phyloP scores from a whole-genome alignment of 2,797 vertebrate genomes.

The Gila robusta region DNA sequence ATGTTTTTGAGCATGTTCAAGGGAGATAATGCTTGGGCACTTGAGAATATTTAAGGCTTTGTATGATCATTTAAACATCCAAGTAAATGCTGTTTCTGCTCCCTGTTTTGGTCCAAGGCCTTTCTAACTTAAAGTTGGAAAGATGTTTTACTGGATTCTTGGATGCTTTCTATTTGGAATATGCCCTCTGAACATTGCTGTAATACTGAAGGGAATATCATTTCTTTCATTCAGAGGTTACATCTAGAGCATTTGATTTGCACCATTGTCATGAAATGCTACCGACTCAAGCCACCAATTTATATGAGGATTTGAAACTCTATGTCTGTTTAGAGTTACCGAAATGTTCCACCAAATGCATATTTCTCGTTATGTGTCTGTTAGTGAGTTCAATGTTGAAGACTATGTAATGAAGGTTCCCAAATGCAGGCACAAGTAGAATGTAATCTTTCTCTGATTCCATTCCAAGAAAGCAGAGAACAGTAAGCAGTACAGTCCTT shows the following conservation, averaged over 20 bases:
- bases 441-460: constrained; percentile 21
- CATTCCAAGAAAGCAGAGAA: constrained; percentile 37
- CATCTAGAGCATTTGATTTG: constrained; percentile 19
- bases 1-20: constrained; percentile 6
- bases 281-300: constrained; percentile 31
- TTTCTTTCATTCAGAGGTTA: constrained; percentile 4
- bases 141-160: constrained; percentile 30
- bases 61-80: constrained; percentile 40
- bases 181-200: constrained; percentile 20
- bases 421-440: constrained; percentile 12
- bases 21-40: constrained; percentile 13
- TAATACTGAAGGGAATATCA: constrained; percentile 57
- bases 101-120: constrained; percentile 58
- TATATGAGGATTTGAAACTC: constrained; percentile 13
- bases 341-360: constrained; percentile 20
- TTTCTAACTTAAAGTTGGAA: constrained; percentile 13
- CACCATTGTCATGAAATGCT: constrained; percentile 15
- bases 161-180: constrained; percentile 35
- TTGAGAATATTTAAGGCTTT: constrained; percentile 54
- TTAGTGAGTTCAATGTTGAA: constrained; percentile 17
- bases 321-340: constrained; percentile 11
- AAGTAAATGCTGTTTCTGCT: constrained; percentile 46
- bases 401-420: neutral
- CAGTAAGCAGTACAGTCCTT: constrained; percentile 17
- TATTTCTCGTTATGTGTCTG: neutral